Conservation (phyloP, 1,140 invertebrate genomes). For the Oscheius sp. region DNA sequence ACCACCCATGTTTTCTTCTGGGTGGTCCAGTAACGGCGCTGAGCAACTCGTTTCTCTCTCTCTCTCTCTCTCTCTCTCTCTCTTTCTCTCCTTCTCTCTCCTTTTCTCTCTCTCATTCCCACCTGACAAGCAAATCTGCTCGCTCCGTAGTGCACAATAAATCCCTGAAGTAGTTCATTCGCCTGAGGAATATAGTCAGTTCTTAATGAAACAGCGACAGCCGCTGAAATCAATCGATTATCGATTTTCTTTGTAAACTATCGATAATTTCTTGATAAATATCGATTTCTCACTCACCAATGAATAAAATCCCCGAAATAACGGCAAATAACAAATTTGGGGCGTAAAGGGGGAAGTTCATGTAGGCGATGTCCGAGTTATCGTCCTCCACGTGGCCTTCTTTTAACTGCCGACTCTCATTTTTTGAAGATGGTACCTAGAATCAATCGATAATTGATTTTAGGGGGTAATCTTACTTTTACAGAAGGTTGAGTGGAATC, state of each 20-base stretch:
- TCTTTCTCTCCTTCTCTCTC: neutral
- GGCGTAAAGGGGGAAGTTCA: conserved; percentile 15
- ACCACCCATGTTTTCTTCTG: neutral
- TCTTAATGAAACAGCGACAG: neutral
- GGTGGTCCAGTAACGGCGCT: too few species aligned
- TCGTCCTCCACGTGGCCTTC: conserved; percentile 22
- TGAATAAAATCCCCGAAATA: neutral
- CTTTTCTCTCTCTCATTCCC: neutral
- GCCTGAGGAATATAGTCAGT: neutral
- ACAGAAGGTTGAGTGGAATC: neutral
- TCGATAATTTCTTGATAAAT: too few species aligned
- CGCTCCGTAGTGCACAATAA: neutral
- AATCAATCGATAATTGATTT: neutral
- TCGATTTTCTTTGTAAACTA: too few species aligned
- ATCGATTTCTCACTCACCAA: neutral
- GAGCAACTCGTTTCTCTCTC: neutral
- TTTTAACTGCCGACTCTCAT: conserved; percentile 3
- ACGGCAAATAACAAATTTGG: neutral
- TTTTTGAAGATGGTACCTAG: neutral
- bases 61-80: neutral
- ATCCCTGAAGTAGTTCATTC: neutral
- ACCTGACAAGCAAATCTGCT: neutral
- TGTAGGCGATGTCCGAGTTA: conserved; percentile 27
- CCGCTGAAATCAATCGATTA: neutral
- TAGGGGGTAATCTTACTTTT: neutral